Evolutionary conservation across 2,888 invertebrate genomes (phyloP).

Genomic region (Meandrusa payeni): DNA sequence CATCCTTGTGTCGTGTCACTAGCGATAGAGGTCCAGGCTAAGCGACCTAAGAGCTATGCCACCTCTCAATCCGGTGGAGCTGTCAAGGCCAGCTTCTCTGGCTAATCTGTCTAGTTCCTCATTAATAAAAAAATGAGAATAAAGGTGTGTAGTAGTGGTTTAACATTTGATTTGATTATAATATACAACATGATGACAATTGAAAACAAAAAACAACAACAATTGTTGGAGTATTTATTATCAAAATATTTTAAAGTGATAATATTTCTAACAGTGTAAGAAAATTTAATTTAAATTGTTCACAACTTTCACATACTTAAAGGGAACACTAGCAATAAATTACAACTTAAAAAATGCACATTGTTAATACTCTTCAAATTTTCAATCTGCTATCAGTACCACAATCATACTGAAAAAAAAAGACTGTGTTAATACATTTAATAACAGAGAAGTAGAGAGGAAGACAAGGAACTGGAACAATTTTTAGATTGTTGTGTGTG

Average conservation of each 20-base stretch:
- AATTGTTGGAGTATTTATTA: slow-evolving; percentile 52
- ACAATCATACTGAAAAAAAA: slow-evolving; percentile 66
- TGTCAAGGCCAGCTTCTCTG: no score
- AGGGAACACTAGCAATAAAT: slow-evolving; percentile 49
- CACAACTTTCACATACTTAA: slow-evolving; percentile 31
- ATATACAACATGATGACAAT: no score
- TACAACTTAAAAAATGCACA: slow-evolving; percentile 49
- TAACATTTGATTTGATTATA: not conserved
- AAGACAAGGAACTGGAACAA: no score
- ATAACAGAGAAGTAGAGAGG: no score
- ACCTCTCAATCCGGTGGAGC: no score
- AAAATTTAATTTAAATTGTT: slow-evolving; percentile 30
- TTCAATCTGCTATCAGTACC: slow-evolving; percentile 69
- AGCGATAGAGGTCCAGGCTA: no score
- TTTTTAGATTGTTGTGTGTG: no score
- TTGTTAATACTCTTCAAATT: slow-evolving; percentile 30
- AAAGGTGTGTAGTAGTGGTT: not conserved
- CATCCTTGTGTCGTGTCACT: no score
- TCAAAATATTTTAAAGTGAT: slow-evolving; percentile 59
- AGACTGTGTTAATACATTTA: not conserved
- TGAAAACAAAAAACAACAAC: slow-evolving; percentile 21
- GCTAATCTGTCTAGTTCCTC: no score
- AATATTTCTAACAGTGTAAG: slow-evolving; percentile 13
- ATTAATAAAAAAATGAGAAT: no score
- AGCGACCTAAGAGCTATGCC: no score